These are phyloP conservation scores for Hippocampus barbouri DNA, from an alignment of 2,113 vertebrate genomes.

Conservation along the genomic window DNA sequence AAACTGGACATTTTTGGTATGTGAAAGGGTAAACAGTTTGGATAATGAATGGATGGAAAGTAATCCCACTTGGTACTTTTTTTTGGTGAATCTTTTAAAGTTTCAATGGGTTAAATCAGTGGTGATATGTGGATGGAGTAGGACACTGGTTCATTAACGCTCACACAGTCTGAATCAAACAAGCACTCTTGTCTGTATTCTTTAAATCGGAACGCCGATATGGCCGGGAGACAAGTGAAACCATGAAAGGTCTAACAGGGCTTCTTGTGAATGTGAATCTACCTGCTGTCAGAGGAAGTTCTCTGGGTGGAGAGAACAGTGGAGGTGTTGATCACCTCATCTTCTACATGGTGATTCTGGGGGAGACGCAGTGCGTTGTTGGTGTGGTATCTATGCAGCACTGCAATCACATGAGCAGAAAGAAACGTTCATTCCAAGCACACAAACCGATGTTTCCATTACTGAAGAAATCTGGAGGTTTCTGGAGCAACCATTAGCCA, in stretches of 20 bases:
- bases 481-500: not conserved
- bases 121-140: too few relatives aligned
- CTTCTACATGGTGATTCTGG: conserved; percentile 71
- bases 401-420: conserved; percentile 31
- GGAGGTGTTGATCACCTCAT: conserved; percentile 70
- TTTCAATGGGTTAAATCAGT: too few relatives aligned
- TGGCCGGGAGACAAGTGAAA: not conserved
- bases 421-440: not conserved
- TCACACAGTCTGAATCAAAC: not conserved
- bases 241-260: not conserved
- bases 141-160: too few relatives aligned
- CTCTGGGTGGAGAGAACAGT: conserved; percentile 58
- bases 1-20: too few relatives aligned
- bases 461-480: not conserved
- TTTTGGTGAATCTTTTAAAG: too few relatives aligned
- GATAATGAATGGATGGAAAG: too few relatives aligned
- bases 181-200: too few relatives aligned
- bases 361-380: conserved; percentile 62
- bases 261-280: not conserved
- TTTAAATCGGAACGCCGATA: conserved; percentile 8
- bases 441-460: not conserved
- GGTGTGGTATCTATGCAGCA: conserved; percentile 65
- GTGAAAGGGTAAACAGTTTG: too few relatives aligned
- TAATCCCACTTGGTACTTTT: too few relatives aligned
- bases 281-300: conserved; percentile 66